phyloP scores from a whole-genome alignment of 2,797 vertebrate species.

The Austrolebias charrua region DNA sequence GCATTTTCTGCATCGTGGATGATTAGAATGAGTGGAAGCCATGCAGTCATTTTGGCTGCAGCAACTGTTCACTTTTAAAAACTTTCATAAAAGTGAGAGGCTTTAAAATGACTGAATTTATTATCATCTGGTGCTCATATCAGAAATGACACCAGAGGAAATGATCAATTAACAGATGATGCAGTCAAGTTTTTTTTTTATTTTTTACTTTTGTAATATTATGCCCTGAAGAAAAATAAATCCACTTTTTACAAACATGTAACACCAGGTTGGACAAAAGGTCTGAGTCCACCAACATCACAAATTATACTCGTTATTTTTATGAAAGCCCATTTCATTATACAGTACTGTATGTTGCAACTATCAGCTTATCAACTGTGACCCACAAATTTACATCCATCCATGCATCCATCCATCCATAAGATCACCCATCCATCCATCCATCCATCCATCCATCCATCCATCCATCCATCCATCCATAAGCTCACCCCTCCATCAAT shows the following conservation, averaged over 20 bases:
- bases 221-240: not conserved
- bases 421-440: too few species aligned
- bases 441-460: too few species aligned
- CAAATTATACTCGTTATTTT: too few species aligned
- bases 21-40: not conserved
- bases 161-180: not conserved
- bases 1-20: constrained; percentile 1
- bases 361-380: too few species aligned
- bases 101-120: not conserved
- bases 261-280: not conserved
- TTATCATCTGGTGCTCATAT: not conserved
- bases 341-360: too few species aligned
- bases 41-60: not conserved
- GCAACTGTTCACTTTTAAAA: too few species aligned
- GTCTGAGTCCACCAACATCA: not conserved
- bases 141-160: not conserved
- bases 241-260: not conserved
- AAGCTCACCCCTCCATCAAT: too few species aligned
- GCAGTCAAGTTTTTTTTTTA: not conserved
- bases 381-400: too few species aligned
- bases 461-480: too few species aligned
- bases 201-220: not conserved
- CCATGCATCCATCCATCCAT: too few species aligned
- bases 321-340: too few species aligned
- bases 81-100: too few species aligned